Evolutionary conservation across 2,888 invertebrate species (phyloP).

Genomic region (Dinocampus coccinellae): DNA sequence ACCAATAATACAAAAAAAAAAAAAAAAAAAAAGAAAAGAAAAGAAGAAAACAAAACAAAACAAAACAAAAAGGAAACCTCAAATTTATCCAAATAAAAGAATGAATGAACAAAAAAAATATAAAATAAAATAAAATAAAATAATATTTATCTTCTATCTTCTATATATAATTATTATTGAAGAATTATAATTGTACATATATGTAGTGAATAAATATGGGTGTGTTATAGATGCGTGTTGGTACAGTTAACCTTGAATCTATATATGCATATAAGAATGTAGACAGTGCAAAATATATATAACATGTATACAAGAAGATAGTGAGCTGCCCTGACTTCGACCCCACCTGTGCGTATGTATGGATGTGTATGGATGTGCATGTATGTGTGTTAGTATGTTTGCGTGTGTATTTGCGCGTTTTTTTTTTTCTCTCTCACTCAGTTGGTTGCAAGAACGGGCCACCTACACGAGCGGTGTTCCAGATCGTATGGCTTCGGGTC

Average conservation of each 20-base stretch:
- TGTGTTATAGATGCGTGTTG: slow-evolving; percentile 10
- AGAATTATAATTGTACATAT: neutral
- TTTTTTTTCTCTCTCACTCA: too few species aligned
- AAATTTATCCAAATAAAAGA: too few species aligned
- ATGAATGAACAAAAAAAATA: neutral
- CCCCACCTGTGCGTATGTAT: slow-evolving; percentile 28
- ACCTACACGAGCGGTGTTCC: slow-evolving; percentile 36
- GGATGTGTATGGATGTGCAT: too few species aligned
- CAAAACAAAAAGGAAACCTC: too few species aligned
- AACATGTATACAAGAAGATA: slow-evolving; percentile 33
- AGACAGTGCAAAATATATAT: slow-evolving; percentile 23
- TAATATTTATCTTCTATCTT: neutral
- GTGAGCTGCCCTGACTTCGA: slow-evolving; percentile 13
- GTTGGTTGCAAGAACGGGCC: slow-evolving; percentile 24
- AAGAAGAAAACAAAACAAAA: too few species aligned
- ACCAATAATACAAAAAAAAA: too few species aligned
- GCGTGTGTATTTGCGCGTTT: too few species aligned
- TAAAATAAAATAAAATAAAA: neutral
- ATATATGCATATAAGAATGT: slow-evolving; percentile 16
- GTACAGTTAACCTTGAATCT: slow-evolving; percentile 40
- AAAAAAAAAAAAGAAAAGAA: too few species aligned
- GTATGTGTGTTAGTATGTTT: too few species aligned
- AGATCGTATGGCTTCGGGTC: slow-evolving; percentile 31
- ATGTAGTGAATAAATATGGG: slow-evolving; percentile 18
- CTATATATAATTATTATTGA: neutral